phyloP scores from a whole-genome alignment of 2,113 vertebrate species.

The Setophaga petechia region DNA sequence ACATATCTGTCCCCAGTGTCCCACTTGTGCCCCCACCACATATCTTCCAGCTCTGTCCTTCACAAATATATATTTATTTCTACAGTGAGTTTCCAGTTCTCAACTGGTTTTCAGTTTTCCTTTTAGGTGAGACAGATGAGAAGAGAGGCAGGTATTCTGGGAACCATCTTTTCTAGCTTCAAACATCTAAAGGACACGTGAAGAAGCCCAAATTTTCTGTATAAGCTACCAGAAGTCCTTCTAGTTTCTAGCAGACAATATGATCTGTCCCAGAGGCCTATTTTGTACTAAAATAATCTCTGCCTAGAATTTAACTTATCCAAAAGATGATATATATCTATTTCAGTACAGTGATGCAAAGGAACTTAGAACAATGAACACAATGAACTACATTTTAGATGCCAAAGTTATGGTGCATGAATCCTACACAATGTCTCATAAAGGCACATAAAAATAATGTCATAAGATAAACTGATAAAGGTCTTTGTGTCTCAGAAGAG shows the following conservation, averaged over 20 bases:
- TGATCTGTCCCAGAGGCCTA: not conserved
- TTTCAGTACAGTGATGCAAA: not conserved
- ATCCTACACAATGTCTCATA: slow-evolving; percentile 25
- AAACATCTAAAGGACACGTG: not conserved
- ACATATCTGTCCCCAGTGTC: not conserved
- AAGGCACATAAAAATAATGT: slow-evolving; percentile 49
- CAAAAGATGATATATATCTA: not conserved
- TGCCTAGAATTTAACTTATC: not conserved
- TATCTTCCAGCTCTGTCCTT: not conserved
- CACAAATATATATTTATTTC: not conserved
- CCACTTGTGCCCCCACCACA: fast-evolving
- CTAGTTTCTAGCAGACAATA: not conserved
- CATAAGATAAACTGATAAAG: slow-evolving; percentile 54
- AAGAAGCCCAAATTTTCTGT: not conserved
- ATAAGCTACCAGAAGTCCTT: not conserved
- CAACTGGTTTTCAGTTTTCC: not conserved
- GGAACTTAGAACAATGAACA: not conserved
- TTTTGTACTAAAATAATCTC: not conserved
- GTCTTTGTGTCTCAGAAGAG: slow-evolving; percentile 51
- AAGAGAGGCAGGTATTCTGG: not conserved
- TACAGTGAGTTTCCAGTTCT: not conserved
- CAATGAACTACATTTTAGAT: not conserved
- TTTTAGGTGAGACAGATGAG: not conserved
- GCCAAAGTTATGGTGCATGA: slow-evolving; percentile 22
- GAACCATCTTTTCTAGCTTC: not conserved